Base-by-base conservation (phyloP, 2,888 invertebrate genomes). In the Choreutis nemorana region DNA sequence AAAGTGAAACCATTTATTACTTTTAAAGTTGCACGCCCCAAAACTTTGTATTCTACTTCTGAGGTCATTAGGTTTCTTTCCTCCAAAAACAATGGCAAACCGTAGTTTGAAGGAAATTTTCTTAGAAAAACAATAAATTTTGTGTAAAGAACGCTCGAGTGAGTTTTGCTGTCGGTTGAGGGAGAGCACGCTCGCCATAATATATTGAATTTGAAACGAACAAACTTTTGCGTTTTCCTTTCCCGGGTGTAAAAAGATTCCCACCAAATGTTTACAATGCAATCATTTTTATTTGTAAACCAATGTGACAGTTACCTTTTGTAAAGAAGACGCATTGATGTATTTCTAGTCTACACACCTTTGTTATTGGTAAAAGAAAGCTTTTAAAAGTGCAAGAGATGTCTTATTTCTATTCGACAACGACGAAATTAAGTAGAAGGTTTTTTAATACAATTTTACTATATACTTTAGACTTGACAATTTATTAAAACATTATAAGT, bases 151-250 rank as follows among this genome's bases (percentile, higher is more conserved):
- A 63, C 73, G 77, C 77, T 73, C 72, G 77, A 77, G 72, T 72
- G 75, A 72, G 73, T 73, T 75, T 73, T 67, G 64, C 68, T 73
- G 77, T 75, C 73, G 77, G 70, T 66, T 70, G 70, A 71, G 64
- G 65, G 68, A 60, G 70, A 67, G 75, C 77, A 72, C 77, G 77
- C 77, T 62, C 73, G 63, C 72, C 65, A 63, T 77, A 78, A 77
- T 77, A 78, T 77, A 78, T 78, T 78, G 77, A 75, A 78, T 78
- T 73, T 73, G 72, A 77, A 78, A 72, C 72, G 75, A 72, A 77
- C 71, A 75, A 78, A 77, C 67, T 78, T 77, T 72, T 55, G 58
- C 71, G 64, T 70, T 66, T 63, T 56, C 56, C 50, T 50, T 52
- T n/a, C 57, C 61, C 45, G 45, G 58, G 60, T 65, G 65, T 71